These are phyloP conservation scores for Macrosiphum euphorbiae DNA, from an alignment of 2,888 invertebrate species.

Conservation along the genomic window DNA sequence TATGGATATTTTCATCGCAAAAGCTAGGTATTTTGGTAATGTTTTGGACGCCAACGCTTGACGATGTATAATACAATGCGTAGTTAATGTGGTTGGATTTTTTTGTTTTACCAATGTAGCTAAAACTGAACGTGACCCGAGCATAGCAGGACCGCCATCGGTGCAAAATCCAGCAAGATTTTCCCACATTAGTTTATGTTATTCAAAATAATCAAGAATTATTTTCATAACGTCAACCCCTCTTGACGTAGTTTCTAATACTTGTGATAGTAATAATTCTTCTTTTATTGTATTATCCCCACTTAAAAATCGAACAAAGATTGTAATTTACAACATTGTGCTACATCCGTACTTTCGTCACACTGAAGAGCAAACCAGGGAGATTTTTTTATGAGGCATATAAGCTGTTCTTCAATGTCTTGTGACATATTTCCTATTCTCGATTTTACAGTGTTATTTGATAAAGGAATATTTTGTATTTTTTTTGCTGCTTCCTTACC, in stretches of 20 bases:
- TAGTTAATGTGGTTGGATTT: too few relatives aligned
- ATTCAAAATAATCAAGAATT: too few relatives aligned
- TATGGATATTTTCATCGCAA: conserved; percentile 50
- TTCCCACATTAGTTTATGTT: too few relatives aligned
- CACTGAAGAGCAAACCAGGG: conserved; percentile 57
- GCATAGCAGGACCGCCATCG: too few relatives aligned
- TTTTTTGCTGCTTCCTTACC: conserved; percentile 49
- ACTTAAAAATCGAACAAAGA: too few relatives aligned
- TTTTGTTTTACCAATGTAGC: too few relatives aligned
- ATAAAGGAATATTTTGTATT: conserved; percentile 46
- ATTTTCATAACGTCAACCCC: too few relatives aligned
- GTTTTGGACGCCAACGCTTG: conserved; percentile 65
- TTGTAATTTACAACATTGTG: conserved; percentile 57
- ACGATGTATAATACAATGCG: conserved; percentile 64
- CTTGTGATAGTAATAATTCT: too few relatives aligned
- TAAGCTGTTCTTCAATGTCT: conserved; percentile 61
- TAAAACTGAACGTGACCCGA: too few relatives aligned
- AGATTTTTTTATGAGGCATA: conserved; percentile 52
- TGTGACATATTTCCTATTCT: conserved; percentile 54
- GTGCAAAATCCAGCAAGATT: too few relatives aligned
- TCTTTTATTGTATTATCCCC: too few relatives aligned
- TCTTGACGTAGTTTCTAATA: too few relatives aligned
- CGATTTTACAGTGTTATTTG: conserved; percentile 62
- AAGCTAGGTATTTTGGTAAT: conserved; percentile 55
- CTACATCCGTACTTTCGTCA: conserved; percentile 55